Conservation (phyloP, 2,888 invertebrate species). For the Phrixothrix hirtus region DNA sequence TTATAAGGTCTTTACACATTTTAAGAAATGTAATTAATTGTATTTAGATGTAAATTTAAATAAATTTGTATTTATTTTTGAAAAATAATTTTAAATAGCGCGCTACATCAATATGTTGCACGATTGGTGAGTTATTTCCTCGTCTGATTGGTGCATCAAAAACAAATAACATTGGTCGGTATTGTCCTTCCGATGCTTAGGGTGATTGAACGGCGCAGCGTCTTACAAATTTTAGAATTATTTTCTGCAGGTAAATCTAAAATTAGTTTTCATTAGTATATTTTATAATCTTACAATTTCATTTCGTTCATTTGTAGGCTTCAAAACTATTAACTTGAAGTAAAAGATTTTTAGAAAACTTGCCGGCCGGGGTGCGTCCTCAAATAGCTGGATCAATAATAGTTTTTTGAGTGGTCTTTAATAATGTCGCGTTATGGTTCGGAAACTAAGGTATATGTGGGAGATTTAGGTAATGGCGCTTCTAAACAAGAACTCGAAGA, state of each 20-base stretch:
- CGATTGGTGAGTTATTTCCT: too few species aligned
- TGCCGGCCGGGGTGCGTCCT: constrained; percentile 26
- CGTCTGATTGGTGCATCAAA: neutral
- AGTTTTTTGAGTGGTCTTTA: constrained; percentile 1
- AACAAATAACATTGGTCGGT: neutral
- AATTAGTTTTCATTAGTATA: too few species aligned
- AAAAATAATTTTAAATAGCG: too few species aligned
- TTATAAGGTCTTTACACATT: too few species aligned
- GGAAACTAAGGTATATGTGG: constrained; percentile 95
- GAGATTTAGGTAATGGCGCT: constrained; percentile 89
- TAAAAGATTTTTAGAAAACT: too few species aligned
- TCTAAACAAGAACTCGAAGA: constrained; percentile 93
- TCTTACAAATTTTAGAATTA: neutral
- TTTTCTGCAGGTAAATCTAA: constrained; percentile 9
- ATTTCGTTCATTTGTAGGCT: too few species aligned
- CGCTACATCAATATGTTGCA: too few species aligned
- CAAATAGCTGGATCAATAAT: constrained; percentile 20
- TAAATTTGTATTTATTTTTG: too few species aligned
- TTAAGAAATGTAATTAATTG: too few species aligned
- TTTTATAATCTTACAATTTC: too few species aligned
- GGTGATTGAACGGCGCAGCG: constrained; percentile 1
- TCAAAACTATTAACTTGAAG: too few species aligned
- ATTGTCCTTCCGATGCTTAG: constrained; percentile 2
- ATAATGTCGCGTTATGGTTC: constrained; percentile 77
- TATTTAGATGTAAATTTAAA: too few species aligned